Conservation (phyloP, 2,797 vertebrate species). For the Pangasius larnaudii region DNA sequence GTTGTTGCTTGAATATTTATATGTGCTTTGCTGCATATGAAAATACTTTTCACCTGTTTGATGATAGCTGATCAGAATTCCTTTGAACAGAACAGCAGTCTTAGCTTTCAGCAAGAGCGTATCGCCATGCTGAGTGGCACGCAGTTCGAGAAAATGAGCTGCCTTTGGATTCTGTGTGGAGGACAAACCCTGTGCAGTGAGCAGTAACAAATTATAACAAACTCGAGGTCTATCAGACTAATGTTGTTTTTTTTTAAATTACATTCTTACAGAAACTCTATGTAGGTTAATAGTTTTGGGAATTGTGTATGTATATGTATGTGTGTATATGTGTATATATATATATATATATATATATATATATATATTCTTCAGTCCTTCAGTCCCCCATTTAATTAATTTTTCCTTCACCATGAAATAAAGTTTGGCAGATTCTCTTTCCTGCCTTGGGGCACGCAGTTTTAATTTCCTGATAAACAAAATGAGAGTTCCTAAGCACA, state of each 20-base stretch:
- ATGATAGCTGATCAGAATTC: neutral
- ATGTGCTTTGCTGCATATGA: too few relatives aligned
- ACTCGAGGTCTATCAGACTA: neutral
- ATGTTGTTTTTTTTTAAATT: too few relatives aligned
- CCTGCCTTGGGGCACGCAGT: neutral
- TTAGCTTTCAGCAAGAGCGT: neutral
- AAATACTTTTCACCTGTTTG: neutral
- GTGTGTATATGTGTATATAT: too few relatives aligned
- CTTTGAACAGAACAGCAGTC: neutral
- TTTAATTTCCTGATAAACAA: conserved; percentile 7
- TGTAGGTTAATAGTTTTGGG: conserved; percentile 32
- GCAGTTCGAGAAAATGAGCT: neutral
- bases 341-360: too few relatives aligned
- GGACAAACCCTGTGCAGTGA: neutral
- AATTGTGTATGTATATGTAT: neutral
- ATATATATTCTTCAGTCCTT: neutral
- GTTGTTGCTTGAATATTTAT: too few relatives aligned
- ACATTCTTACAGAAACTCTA: neutral
- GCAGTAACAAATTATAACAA: neutral
- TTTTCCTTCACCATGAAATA: neutral
- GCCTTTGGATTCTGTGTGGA: neutral
- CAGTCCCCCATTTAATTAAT: neutral
- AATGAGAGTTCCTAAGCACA: neutral
- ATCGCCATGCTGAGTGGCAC: too few relatives aligned
- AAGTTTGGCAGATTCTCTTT: neutral